Evolutionary conservation across 2,797 vertebrate species (phyloP).

Genomic region (Delichon dasypus): DNA sequence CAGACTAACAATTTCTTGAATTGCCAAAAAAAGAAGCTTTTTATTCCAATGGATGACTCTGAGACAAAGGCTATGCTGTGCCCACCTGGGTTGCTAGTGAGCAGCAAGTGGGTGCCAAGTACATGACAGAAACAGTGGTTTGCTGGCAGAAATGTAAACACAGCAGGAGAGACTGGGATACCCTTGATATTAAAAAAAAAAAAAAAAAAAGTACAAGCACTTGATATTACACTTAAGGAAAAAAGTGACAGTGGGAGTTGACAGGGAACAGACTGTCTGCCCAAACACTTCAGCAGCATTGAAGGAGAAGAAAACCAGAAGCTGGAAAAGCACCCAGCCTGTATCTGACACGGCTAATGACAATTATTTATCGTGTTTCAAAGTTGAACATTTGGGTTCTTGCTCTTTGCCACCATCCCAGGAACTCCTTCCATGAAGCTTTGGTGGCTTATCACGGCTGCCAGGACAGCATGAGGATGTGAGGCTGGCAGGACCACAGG

Average conservation of each 20-base stretch:
- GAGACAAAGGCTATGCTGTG: not conserved
- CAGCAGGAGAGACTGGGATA: not conserved
- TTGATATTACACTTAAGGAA: not conserved
- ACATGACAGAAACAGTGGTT: not conserved
- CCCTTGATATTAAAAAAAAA: not conserved
- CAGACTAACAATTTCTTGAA: not conserved
- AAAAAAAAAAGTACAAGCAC: not conserved
- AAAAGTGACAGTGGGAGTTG: not conserved
- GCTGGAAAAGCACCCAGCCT: not conserved
- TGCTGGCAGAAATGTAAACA: not conserved
- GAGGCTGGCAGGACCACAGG: not conserved
- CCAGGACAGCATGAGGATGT: not conserved
- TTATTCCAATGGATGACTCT: not conserved
- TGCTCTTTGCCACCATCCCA: not conserved
- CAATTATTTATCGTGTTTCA: rapidly evolving
- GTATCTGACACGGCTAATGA: not conserved
- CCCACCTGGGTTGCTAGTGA: not conserved
- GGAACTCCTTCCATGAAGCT: not conserved
- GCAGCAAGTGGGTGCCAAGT: not conserved
- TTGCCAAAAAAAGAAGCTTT: not conserved
- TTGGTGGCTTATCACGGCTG: not conserved
- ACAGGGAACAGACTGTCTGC: not conserved
- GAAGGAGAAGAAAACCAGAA: constrained; percentile 7
- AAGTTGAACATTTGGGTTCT: not conserved
- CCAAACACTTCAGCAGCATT: not conserved